A percentile compares a stretch with the other conserved stretches of the same genome.
These are phyloP conservation scores for Aspidoscelis tigris DNA, from an alignment of 2,113 vertebrate species.

Conservation along the genomic window DNA sequence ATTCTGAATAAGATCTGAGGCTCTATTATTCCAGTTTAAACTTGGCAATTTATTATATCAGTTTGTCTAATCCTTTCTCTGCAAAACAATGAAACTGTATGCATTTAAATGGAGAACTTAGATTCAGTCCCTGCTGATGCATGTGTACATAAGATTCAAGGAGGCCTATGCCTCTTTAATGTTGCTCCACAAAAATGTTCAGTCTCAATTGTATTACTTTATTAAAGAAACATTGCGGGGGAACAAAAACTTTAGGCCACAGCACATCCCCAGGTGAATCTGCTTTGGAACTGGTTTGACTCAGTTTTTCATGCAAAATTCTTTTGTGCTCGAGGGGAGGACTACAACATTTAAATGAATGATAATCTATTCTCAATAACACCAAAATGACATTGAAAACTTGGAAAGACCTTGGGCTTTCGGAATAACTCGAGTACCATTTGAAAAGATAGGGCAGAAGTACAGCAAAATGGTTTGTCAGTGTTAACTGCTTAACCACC, in stretches of 20 bases:
- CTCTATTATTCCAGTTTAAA: background rate
- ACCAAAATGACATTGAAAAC: slow-evolving; percentile 46
- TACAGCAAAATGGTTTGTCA: background rate
- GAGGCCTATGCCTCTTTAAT: background rate
- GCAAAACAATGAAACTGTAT: background rate
- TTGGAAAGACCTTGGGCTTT: slow-evolving; percentile 46
- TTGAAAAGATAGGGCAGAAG: slow-evolving; percentile 25
- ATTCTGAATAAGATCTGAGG: background rate
- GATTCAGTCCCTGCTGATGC: background rate
- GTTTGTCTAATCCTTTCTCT: background rate
- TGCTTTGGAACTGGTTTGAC: slow-evolving; percentile 23
- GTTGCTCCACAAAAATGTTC: slow-evolving; percentile 31
- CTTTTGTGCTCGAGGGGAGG: slow-evolving; percentile 36
- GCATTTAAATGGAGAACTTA: background rate
- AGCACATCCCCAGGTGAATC: slow-evolving; percentile 34
- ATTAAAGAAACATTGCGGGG: slow-evolving; percentile 37
- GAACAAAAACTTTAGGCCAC: slow-evolving; percentile 31
- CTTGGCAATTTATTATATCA: background rate
- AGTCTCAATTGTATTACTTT: slow-evolving; percentile 5
- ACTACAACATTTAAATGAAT: slow-evolving; percentile 49
- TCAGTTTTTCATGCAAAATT: slow-evolving; percentile 41
- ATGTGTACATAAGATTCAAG: background rate
- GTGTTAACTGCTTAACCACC: background rate
- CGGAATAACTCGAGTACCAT: slow-evolving; percentile 48
- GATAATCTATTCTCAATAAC: slow-evolving; percentile 45